Evolutionary conservation across 2,113 vertebrate genomes (phyloP).

Genomic region (Erpornis zantholeuca): DNA sequence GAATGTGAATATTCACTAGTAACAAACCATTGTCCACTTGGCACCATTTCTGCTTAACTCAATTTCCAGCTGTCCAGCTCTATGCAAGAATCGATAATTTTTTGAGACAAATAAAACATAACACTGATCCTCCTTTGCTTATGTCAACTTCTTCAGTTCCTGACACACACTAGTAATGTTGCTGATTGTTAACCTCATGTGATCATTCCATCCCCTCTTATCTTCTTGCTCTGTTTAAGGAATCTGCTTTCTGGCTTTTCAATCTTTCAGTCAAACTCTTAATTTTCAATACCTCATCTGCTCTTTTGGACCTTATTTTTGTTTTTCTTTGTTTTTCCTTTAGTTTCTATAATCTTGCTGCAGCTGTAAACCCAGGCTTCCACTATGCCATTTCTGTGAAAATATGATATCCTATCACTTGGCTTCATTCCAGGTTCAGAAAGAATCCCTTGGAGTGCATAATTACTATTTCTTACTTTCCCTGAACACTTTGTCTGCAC

Average conservation of each 20-base stretch:
- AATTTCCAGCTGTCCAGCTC: slow-evolving; percentile 3
- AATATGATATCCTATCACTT: slow-evolving; percentile 26
- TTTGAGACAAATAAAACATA: not conserved
- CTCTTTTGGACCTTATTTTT: not conserved
- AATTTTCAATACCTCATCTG: not conserved
- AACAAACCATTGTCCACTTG: slow-evolving; percentile 7
- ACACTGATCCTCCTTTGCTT: not conserved
- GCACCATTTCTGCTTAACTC: not conserved
- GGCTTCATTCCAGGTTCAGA: not conserved
- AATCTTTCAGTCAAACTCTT: not conserved
- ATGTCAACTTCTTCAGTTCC: not conserved
- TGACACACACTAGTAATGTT: not conserved
- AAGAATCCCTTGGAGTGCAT: not conserved
- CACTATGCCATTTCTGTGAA: not conserved
- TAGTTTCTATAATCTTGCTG: slow-evolving; percentile 16
- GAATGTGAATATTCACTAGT: slow-evolving; percentile 34
- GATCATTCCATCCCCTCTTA: not conserved
- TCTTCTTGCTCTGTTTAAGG: not conserved
- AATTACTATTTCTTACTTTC: not conserved
- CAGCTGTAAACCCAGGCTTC: slow-evolving; percentile 3
- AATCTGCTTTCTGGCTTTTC: not conserved
- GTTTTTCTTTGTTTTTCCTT: not conserved
- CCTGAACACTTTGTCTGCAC: not conserved
- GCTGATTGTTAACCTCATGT: not conserved
- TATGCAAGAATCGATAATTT: not conserved